Evolutionary conservation across 2,888 invertebrate genomes (phyloP), one percentile per base, ranked within the genome.

Genomic region (Hoplodrina ambigua): DNA sequence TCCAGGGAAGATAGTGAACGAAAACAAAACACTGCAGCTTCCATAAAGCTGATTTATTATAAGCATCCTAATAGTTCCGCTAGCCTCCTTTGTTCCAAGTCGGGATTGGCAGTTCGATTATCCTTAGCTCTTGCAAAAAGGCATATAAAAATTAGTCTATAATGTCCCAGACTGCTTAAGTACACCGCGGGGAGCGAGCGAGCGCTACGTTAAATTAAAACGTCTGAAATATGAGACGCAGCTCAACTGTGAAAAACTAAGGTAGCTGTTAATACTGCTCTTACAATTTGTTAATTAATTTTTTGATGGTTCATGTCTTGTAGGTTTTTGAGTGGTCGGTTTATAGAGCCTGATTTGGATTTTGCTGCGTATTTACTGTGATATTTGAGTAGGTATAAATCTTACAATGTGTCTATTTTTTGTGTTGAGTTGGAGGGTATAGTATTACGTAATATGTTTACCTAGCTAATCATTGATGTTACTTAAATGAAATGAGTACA

Each of bases 41-140:
- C 66, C 57, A 78, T 83, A 85, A 80, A 72, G 69, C 80, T 89
- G 88, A 88, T 88, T 89, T 90, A 91, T 91, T 90, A 89, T 89
- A 78, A 66, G 79, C 63, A 90, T 83, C 86, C 84, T 88, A 89
- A 83, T 91, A 91, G 91, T 91, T 90, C 82, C 84, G 78, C 55
- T 85, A 81, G 86, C 84, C 72, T 88, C 85, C 92, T 92, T 94
- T 94, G 93, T 93, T 90, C 91, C 77, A 78, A 79, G 86, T 85
- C 88, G 81, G 91, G 95, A 95, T 95, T 95, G 95, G 94, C 95
- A 95, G 93, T 93, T 95, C 94, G 94, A 95, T 95, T 95, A 95
- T 94, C 92, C 92, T 84, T 82, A 82, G 87, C 91, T 90, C 89
- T 86, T 87, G 88, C 88, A 94, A 94, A 95, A 94, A 90, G 92